Base-by-base conservation (phyloP, 2,113 vertebrate species). In the Oreochromis aureus region DNA sequence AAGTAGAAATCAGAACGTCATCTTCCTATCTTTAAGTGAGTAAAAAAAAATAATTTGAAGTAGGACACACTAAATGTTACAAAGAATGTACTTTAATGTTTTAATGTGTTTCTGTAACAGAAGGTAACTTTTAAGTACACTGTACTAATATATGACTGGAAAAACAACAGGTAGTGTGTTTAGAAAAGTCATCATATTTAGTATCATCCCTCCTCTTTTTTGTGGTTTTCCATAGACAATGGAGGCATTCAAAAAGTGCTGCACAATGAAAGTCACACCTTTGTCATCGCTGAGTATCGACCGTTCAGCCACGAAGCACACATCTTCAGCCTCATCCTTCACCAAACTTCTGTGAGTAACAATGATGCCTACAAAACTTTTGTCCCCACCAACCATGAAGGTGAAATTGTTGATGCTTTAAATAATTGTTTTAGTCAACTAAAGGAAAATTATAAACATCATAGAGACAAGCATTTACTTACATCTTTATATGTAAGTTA, bases 21-120 rank as follows among this genome's bases (percentile, higher is more conserved):
- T 97, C 16, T 92, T 96, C 18, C 88, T 97, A 32, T 83, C 94
- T 12, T 66, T 95, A 7, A 71, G 96, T 97, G 24, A 92, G 96
- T 91, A 48, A 8, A 34, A 8, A 8, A 34, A 1, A 46, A 8
- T 30, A 0, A 73, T 18, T 5, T 5, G 0, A 58, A 51, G 22
- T 2, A 7, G 18, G 24, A 59, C 53, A 13, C 32, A 15, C 3
- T 10, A 63, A 34, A 34, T 61, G 8, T 61, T 32, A 32, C 3
- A 8, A 6, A 61, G 58, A 16, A 32, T 61, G 30, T 61, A 16
- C 27, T 59, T 15, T 32, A 32, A 5, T 30, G 30, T 30, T 30
- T 30, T 30, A 30, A 46, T 86, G 41, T 66, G 9, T 3, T 18
- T 10, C 4, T 34, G 18, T 66, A 18, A 32, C 7, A 10, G 27